Evolutionary conservation across 2,888 invertebrate species (phyloP).

Genomic region (Drosophila cracens): DNA sequence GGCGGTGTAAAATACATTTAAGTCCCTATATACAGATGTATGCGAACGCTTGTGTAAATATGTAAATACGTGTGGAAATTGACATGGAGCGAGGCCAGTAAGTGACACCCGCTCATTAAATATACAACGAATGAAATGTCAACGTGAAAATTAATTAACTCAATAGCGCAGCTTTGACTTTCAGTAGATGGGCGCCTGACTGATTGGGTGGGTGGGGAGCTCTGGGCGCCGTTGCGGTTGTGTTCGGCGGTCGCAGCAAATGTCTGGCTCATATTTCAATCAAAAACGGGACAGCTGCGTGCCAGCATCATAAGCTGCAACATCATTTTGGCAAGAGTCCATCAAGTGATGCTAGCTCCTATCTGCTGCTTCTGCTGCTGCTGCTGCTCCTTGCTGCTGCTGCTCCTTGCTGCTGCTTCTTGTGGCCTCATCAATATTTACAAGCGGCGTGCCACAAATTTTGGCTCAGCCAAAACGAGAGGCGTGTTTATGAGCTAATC

Average conservation of each 20-base stretch:
- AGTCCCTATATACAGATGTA: slow-evolving; percentile 1
- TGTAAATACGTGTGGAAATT: slow-evolving; percentile 38
- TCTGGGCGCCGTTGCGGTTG: slow-evolving; percentile 19
- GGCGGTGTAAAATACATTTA: slow-evolving; percentile 44
- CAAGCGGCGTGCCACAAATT: slow-evolving; percentile 77
- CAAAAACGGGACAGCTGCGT: slow-evolving; percentile 79
- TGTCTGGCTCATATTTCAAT: slow-evolving; percentile 74
- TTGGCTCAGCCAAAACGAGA: slow-evolving; percentile 56
- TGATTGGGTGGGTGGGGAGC: background rate
- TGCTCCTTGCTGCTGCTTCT: slow-evolving; percentile 11
- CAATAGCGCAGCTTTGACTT: slow-evolving; percentile 65
- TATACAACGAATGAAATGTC: slow-evolving; percentile 76
- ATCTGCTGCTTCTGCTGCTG: slow-evolving; percentile 10
- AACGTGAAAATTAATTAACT: slow-evolving; percentile 80
- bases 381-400: background rate
- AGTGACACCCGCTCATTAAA: slow-evolving; percentile 75
- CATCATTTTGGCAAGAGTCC: slow-evolving; percentile 80
- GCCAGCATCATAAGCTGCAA: slow-evolving; percentile 76
- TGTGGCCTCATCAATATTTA: slow-evolving; percentile 76
- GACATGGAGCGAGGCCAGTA: slow-evolving; percentile 21
- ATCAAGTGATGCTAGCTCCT: slow-evolving; percentile 56
- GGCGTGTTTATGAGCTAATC: slow-evolving; percentile 42
- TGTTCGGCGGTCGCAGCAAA: slow-evolving; percentile 35
- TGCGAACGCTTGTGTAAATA: slow-evolving; percentile 13
- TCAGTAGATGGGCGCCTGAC: slow-evolving; percentile 13